phyloP scores from a whole-genome alignment of 2,113 vertebrate species.

The Istiophorus platypterus region DNA sequence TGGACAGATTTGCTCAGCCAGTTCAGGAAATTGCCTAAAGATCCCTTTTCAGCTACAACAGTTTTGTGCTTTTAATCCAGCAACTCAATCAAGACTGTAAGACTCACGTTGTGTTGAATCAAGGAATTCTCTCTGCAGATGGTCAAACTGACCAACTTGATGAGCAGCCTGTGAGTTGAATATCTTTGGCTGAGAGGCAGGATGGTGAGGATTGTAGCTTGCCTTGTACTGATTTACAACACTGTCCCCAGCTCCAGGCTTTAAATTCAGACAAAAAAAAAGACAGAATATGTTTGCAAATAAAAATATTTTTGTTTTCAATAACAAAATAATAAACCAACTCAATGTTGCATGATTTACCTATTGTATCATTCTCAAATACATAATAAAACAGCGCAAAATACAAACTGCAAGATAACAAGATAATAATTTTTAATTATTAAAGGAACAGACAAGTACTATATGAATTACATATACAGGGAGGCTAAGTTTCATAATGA shows the following conservation, averaged over 20 bases:
- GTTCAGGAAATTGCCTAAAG: not conserved
- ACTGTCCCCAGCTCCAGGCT: constrained; percentile 71
- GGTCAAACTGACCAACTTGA: constrained; percentile 85
- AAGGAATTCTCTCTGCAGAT: constrained; percentile 90
- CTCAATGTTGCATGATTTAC: not conserved
- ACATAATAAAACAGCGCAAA: not conserved
- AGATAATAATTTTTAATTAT: not conserved
- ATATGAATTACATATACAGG: too few relatives aligned
- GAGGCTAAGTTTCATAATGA: too few relatives aligned
- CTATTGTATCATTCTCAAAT: not conserved
- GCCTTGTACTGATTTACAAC: constrained; percentile 84
- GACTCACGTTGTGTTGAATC: constrained; percentile 89
- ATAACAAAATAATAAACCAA: not conserved
- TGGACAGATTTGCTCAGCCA: not conserved
- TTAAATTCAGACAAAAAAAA: constrained; percentile 68
- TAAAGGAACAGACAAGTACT: too few relatives aligned
- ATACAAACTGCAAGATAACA: too few relatives aligned
- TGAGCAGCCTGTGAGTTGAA: constrained; percentile 74
- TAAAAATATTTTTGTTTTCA: not conserved
- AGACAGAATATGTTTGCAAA: not conserved
- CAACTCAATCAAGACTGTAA: not conserved
- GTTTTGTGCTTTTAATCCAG: not conserved
- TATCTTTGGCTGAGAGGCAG: constrained; percentile 79
- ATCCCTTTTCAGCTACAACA: not conserved
- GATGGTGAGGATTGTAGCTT: constrained; percentile 89